These are phyloP conservation scores for Habroteleia sp. DNA, from an alignment of 2,888 invertebrate genomes.

Conservation along the genomic window DNA sequence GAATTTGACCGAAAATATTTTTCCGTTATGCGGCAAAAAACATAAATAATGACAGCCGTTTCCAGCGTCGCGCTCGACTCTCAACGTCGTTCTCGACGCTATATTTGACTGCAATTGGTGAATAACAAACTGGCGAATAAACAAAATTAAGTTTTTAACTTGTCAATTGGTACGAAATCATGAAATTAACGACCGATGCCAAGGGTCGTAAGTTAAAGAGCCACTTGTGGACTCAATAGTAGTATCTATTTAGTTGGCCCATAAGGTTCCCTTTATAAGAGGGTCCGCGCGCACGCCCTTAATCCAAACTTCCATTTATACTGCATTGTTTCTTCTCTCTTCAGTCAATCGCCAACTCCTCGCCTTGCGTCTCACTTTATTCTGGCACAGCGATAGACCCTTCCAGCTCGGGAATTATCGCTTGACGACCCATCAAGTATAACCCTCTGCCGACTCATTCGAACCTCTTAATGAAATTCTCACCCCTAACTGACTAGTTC, in stretches of 20 bases:
- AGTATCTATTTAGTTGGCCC: conserved; percentile 81
- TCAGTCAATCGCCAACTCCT: conserved; percentile 47
- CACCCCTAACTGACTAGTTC: conserved; percentile 80
- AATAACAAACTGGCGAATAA: too few species aligned
- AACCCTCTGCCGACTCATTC: conserved; percentile 80
- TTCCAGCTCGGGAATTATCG: conserved; percentile 80
- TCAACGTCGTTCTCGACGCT: too few species aligned
- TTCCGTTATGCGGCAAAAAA: too few species aligned
- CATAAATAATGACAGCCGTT: too few species aligned
- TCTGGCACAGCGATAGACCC: conserved; percentile 67
- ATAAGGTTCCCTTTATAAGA: conserved; percentile 81
- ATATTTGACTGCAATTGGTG: too few species aligned
- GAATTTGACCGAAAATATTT: conserved; percentile 32
- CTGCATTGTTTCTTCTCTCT: conserved; percentile 67
- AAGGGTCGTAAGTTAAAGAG: conserved; percentile 81
- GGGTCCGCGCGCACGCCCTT: conserved; percentile 72
- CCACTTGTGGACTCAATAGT: conserved; percentile 80
- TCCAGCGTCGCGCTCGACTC: too few species aligned
- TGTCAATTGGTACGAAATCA: conserved; percentile 69
- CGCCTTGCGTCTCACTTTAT: conserved; percentile 60
- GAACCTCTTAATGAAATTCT: conserved; percentile 82
- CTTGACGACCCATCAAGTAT: conserved; percentile 81
- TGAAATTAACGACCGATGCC: conserved; percentile 79
- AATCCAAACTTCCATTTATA: conserved; percentile 72
- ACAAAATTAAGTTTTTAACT: conserved; percentile 10